Evolutionary conservation across 2,113 vertebrate genomes (phyloP).

Genomic region (Chaetodon trifascialis): DNA sequence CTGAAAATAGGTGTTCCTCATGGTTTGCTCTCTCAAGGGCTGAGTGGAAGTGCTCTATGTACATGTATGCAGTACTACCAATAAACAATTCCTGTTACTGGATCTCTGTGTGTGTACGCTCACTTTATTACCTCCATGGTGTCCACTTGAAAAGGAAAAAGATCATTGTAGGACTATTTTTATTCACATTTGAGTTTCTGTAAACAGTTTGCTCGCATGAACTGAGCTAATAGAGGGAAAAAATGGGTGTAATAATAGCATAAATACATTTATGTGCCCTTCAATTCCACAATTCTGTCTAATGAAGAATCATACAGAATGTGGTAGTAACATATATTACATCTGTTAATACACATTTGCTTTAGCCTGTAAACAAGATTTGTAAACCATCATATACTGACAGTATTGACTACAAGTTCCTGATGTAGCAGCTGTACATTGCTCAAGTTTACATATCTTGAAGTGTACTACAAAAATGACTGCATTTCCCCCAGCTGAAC

Average conservation of each 20-base stretch:
- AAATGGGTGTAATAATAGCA: background rate
- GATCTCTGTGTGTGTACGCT: background rate
- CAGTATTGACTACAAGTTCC: conserved; percentile 10
- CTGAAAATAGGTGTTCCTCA: conserved; percentile 63
- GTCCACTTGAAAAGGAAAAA: background rate
- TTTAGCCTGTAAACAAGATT: conserved; percentile 28
- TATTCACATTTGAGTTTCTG: conserved; percentile 52
- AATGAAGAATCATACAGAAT: conserved; percentile 8
- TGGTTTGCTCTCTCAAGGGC: conserved; percentile 52
- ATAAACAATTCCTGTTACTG: conserved; percentile 75
- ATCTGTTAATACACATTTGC: conserved; percentile 26
- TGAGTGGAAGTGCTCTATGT: conserved; percentile 61
- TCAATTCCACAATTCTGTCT: conserved; percentile 7
- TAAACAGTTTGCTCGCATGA: conserved; percentile 46
- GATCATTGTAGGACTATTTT: conserved; percentile 1
- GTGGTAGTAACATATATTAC: conserved; percentile 18
- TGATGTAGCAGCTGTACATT: conserved; percentile 26
- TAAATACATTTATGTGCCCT: conserved; percentile 4
- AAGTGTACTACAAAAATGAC: background rate
- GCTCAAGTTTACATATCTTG: conserved; percentile 50
- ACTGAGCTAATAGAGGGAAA: conserved; percentile 7
- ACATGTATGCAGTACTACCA: conserved; percentile 77
- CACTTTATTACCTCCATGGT: background rate
- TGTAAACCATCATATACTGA: conserved; percentile 56
- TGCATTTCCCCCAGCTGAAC: conserved; percentile 1